Percentiles rank a stretch among this genome's conserved stretches.
Evolutionary conservation across 2,888 invertebrate genomes (phyloP).

Genomic region (Bellardia bayeri): DNA sequence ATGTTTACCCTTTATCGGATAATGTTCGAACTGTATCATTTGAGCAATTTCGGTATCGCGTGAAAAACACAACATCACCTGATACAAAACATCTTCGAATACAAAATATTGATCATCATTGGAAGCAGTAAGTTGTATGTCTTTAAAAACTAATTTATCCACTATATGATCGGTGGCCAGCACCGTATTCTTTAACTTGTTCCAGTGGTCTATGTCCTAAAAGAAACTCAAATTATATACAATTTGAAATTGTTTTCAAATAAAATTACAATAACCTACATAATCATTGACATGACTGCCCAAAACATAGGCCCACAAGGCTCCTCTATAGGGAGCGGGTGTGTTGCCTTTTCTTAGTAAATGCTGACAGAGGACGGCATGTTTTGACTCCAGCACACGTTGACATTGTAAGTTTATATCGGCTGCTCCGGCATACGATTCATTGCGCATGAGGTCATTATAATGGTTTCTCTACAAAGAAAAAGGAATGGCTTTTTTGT

Average conservation of each 20-base stretch:
- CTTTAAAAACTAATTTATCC: slow-evolving; percentile 97
- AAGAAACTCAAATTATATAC: neutral
- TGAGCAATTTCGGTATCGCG: slow-evolving; percentile 92
- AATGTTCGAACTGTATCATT: slow-evolving; percentile 87
- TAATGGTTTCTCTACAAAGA: slow-evolving; percentile 79
- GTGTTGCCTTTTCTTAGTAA: slow-evolving; percentile 88
- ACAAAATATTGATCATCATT: slow-evolving; percentile 99
- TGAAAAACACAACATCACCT: slow-evolving; percentile 96
- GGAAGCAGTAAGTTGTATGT: slow-evolving; percentile 97
- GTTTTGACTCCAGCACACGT: slow-evolving; percentile 90
- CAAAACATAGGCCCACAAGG: slow-evolving; percentile 94
- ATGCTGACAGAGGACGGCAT: slow-evolving; percentile 95
- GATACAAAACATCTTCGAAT: slow-evolving; percentile 97
- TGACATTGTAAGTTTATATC: slow-evolving; percentile 86
- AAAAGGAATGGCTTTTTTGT: neutral
- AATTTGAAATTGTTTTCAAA: neutral
- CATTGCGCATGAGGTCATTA: slow-evolving; percentile 80
- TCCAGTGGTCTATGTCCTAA: slow-evolving; percentile 91
- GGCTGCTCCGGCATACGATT: slow-evolving; percentile 74
- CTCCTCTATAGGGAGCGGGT: slow-evolving; percentile 88
- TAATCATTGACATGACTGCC: slow-evolving; percentile 88
- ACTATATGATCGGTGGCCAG: slow-evolving; percentile 95
- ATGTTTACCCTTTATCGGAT: slow-evolving; percentile 81
- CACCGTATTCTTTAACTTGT: slow-evolving; percentile 91
- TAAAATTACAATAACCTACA: slow-evolving; percentile 43